Conservation (phyloP, 2,888 invertebrate species). For the Ophion ventricosus region DNA sequence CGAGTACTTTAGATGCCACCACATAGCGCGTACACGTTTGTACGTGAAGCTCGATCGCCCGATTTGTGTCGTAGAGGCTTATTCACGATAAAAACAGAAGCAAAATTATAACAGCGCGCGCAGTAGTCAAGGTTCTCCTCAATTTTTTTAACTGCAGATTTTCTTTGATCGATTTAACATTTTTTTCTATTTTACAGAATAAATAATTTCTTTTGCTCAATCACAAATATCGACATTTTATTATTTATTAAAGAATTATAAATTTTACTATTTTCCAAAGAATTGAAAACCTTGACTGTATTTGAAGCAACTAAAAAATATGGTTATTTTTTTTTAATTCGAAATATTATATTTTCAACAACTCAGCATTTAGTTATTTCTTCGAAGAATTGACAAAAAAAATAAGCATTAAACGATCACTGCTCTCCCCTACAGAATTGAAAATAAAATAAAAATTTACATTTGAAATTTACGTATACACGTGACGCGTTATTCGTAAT, state of each 20-base stretch:
- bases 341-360: no score
- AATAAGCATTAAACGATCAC: not conserved
- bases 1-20: conserved; percentile 24
- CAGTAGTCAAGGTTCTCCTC: not conserved
- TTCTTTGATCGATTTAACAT: no score
- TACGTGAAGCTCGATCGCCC: not conserved
- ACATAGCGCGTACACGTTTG: not conserved
- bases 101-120: not conserved
- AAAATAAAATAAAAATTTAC: not conserved
- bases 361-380: not conserved
- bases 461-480: not conserved
- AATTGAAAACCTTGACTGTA: no score
- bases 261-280: no score
- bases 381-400: not conserved
- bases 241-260: no score
- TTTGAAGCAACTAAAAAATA: no score
- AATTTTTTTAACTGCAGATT: not conserved
- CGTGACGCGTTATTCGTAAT: not conserved
- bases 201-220: no score
- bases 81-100: not conserved
- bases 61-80: not conserved
- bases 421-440: not conserved
- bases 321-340: no score
- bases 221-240: no score
- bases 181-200: no score